Percentiles rank a stretch among this genome's conserved stretches.
These are phyloP conservation scores for Tipula vernalis DNA, from an alignment of 2,888 invertebrate species.

Conservation along the genomic window DNA sequence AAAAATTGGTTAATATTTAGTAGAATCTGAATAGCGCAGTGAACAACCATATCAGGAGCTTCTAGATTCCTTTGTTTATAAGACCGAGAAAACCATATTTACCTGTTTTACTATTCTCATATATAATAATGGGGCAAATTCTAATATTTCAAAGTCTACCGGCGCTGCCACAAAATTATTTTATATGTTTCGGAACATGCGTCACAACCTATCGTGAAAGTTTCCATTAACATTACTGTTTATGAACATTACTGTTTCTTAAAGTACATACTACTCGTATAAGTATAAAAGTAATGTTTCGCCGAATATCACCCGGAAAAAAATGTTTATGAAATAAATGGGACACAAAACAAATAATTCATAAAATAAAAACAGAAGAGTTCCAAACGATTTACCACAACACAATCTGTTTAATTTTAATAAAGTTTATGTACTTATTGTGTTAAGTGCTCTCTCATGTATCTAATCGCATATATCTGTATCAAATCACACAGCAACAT, in stretches of 20 bases:
- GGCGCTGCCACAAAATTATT: background rate
- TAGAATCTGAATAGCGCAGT: background rate
- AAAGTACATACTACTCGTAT: background rate
- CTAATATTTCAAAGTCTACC: background rate
- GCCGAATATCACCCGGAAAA: background rate
- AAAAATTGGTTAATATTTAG: background rate
- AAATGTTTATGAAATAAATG: background rate
- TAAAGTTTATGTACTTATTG: background rate
- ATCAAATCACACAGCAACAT: background rate
- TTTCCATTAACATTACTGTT: background rate
- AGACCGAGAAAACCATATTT: background rate
- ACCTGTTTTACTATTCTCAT: background rate
- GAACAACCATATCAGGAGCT: background rate
- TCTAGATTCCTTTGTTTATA: background rate
- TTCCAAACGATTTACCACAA: background rate
- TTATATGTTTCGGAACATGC: background rate
- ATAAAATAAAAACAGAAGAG: background rate
- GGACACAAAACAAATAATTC: background rate
- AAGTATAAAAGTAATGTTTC: background rate
- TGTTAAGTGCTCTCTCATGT: conserved; percentile 4
- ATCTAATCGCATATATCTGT: background rate
- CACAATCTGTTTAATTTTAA: background rate
- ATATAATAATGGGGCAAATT: background rate
- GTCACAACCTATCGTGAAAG: background rate
- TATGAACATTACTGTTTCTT: background rate